phyloP scores from a whole-genome alignment of 2,888 invertebrate genomes.

The Drosophila kanekoi region DNA sequence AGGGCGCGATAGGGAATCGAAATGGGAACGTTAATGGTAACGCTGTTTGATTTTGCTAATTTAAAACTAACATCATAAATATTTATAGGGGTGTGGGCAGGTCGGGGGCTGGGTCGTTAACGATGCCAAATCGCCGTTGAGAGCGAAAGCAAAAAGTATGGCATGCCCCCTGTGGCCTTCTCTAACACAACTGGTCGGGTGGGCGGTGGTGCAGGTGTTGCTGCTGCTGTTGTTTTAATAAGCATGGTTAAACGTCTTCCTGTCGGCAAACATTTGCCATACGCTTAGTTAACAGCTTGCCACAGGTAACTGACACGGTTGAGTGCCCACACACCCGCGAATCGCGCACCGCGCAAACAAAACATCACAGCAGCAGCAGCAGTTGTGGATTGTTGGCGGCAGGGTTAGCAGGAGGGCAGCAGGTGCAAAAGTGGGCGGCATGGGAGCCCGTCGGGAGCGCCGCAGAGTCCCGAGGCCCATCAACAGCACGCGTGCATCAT shows the following conservation, averaged over 20 bases:
- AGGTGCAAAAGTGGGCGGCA: constrained; percentile 8
- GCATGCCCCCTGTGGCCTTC: constrained; percentile 75
- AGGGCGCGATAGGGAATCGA: constrained; percentile 50
- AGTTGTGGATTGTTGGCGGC: neutral
- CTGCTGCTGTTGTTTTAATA: constrained; percentile 61
- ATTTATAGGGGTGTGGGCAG: constrained; percentile 55
- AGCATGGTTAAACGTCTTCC: constrained; percentile 74
- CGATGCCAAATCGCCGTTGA: constrained; percentile 51
- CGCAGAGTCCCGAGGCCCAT: constrained; percentile 55
- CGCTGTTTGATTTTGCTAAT: constrained; percentile 75
- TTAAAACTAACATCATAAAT: constrained; percentile 79
- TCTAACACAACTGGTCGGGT: constrained; percentile 33
- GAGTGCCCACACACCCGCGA: constrained; percentile 52
- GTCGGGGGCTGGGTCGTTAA: constrained; percentile 6
- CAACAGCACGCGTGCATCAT: constrained; percentile 75
- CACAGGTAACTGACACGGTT: constrained; percentile 74
- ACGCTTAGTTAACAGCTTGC: constrained; percentile 81
- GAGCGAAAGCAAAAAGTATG: constrained; percentile 74
- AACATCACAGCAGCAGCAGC: constrained; percentile 17
- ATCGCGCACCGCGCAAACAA: constrained; percentile 43
- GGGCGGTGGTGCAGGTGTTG: constrained; percentile 6
- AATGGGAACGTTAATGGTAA: constrained; percentile 60
- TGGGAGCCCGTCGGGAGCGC: constrained; percentile 14
- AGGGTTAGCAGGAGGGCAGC: neutral
- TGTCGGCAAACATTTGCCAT: constrained; percentile 78